Base-by-base conservation (phyloP, 1,140 invertebrate genomes). In the Anoplophora glabripennis region DNA sequence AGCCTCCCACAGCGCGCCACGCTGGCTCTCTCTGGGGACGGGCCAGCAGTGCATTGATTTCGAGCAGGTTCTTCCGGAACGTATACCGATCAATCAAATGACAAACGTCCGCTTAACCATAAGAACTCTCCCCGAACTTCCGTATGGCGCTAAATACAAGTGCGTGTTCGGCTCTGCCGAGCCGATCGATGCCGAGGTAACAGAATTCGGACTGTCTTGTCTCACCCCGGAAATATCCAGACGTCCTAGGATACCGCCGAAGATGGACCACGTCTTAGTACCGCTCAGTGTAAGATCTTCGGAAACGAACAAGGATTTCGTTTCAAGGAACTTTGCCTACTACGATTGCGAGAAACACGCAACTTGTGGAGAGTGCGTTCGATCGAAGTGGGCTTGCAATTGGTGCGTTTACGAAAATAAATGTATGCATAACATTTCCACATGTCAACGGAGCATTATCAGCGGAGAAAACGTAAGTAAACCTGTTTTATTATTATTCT, bases 351-450 rank as follows among this genome's bases (percentile, higher is more conserved):
- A 87, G 7, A 84, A 87, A 55, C 94, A 98, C 74, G 86, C 80
- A 9, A 92, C 89, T 65, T 96, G 93, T 75, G 84, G 86, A 41
- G 85, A 88, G 35, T 96, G 93, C 76, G 90, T 95, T 4, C 86
- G 85, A 67, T 91, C 90, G 52, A 86, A 90, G 64, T 96, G 93
- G 93, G 86, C 88, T 2, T 96, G 93, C 71, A 94, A 92, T 71
- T 96, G 96, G 96, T 98, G 96, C 77, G 89, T 97, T 48, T 94
- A 93, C 73, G 93, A 96, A 67, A 97, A 97, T 75, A 88, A 86
- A 70, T 98, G 95, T 75, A 92, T 93, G 0, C 89, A 94, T 78
- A 90, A 96, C 74, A 86, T 84, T 18, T 87, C 88, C 28, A 78
- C 82, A 17, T 96, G 93, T 76, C 90, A 89, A 68, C 83, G 83